phyloP scores from a whole-genome alignment of 2,113 vertebrate genomes.

The Climacteris rufus region DNA sequence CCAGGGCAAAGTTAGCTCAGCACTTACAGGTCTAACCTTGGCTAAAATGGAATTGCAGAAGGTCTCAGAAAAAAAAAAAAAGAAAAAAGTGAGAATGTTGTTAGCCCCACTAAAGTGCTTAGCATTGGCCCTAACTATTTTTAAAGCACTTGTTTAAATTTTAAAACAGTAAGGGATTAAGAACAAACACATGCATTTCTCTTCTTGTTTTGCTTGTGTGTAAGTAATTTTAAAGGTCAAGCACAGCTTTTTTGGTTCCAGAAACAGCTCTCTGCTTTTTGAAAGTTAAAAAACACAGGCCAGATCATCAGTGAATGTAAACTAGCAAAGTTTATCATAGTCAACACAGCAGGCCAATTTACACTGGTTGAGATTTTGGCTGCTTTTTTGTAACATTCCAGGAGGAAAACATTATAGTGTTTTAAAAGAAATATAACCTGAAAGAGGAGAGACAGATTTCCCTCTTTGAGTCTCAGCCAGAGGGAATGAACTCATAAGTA shows the following conservation, averaged over 20 bases:
- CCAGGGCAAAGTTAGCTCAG: background rate
- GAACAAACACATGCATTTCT: slow-evolving; percentile 27
- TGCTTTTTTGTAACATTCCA: slow-evolving; percentile 3
- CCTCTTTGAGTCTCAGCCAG: background rate
- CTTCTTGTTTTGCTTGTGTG: background rate
- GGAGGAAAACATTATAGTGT: background rate
- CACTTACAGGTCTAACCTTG: background rate
- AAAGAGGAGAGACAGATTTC: slow-evolving; percentile 26
- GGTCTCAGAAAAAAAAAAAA: background rate
- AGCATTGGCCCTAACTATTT: slow-evolving; percentile 28
- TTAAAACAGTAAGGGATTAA: slow-evolving; percentile 43
- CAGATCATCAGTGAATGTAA: background rate
- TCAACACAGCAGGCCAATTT: background rate
- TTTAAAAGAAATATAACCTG: background rate
- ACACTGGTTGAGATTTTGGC: background rate
- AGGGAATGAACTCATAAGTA: background rate
- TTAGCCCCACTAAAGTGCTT: background rate
- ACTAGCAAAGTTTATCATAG: background rate
- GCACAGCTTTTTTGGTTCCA: background rate
- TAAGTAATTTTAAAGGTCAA: slow-evolving; percentile 44
- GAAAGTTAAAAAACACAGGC: background rate
- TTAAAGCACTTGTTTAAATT: slow-evolving; percentile 55
- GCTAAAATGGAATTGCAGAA: background rate
- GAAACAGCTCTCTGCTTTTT: background rate
- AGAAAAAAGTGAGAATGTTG: background rate